Conservation (phyloP, 2,888 invertebrate genomes). For the Buathra laborator region DNA sequence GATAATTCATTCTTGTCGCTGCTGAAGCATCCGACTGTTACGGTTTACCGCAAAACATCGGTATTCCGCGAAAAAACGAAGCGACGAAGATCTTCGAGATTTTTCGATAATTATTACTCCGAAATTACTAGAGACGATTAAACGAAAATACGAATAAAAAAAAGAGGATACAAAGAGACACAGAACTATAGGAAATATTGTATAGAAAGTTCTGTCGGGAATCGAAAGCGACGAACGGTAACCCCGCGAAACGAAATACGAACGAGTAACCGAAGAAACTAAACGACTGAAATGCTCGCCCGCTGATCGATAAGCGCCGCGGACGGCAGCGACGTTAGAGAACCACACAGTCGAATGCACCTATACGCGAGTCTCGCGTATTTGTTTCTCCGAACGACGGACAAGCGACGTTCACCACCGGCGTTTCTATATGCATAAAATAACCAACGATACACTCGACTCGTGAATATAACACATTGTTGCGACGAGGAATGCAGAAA, state of each 20-base stretch:
- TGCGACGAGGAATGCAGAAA: conserved; percentile 31
- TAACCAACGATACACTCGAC: conserved; percentile 25
- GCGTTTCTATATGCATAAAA: conserved; percentile 33
- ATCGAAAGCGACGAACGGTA: conserved; percentile 50
- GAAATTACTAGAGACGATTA: no score
- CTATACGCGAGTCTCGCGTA: conserved; percentile 22
- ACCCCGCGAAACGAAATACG: conserved; percentile 41
- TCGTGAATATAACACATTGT: neutral
- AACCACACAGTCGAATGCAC: conserved; percentile 12
- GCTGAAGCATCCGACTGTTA: neutral
- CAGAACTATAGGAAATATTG: neutral
- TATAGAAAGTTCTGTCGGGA: conserved; percentile 9
- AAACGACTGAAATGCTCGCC: conserved; percentile 48
- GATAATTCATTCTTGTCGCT: conserved; percentile 18
- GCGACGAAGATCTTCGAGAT: no score
- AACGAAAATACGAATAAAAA: neutral
- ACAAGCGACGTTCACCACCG: conserved; percentile 47
- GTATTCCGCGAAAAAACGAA: neutral
- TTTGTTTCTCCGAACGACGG: conserved; percentile 39
- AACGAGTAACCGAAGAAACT: conserved; percentile 43
- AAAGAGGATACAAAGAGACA: neutral
- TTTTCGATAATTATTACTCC: no score
- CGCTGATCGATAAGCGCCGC: conserved; percentile 64
- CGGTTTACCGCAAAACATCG: no score
- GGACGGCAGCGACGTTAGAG: conserved; percentile 38